Percentiles rank a stretch among this genome's conserved stretches.
Conservation (phyloP, 2,113 vertebrate genomes). For the Callopanchax toddi region DNA sequence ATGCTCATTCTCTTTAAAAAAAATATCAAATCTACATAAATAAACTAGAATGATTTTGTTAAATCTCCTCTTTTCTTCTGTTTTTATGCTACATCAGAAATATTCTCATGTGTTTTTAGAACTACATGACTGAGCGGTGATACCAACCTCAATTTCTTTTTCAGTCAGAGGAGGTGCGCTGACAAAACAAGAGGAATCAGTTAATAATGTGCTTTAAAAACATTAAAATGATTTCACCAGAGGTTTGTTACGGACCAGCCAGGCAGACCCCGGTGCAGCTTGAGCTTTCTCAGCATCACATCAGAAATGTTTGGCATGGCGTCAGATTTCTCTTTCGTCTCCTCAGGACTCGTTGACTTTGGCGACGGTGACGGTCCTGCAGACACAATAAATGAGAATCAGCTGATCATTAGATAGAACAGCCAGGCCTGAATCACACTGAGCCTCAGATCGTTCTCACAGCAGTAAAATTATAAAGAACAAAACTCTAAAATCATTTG, state of each 20-base stretch:
- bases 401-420: too few species aligned
- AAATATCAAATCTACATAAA: too few species aligned
- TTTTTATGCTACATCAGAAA: too few species aligned
- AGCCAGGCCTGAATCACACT: background rate
- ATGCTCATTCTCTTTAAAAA: too few species aligned
- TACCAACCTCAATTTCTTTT: slow-evolving; percentile 96
- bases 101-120: too few species aligned
- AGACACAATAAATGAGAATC: slow-evolving; percentile 16
- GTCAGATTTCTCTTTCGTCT: slow-evolving; percentile 83
- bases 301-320: slow-evolving; percentile 96
- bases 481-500: background rate
- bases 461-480: background rate
- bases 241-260: slow-evolving; percentile 83
- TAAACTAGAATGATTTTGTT: too few species aligned
- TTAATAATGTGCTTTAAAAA: background rate
- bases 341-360: slow-evolving; percentile 76
- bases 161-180: slow-evolving; percentile 93
- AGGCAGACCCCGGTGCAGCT: slow-evolving; percentile 88
- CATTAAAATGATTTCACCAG: background rate
- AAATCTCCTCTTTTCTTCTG: too few species aligned
- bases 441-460: background rate
- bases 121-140: too few species aligned
- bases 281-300: slow-evolving; percentile 90
- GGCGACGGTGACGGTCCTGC: slow-evolving; percentile 77
- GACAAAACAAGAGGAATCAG: slow-evolving; percentile 56